Conservation (phyloP, 1,140 invertebrate genomes). For the Zaprionus camerounensis region DNA sequence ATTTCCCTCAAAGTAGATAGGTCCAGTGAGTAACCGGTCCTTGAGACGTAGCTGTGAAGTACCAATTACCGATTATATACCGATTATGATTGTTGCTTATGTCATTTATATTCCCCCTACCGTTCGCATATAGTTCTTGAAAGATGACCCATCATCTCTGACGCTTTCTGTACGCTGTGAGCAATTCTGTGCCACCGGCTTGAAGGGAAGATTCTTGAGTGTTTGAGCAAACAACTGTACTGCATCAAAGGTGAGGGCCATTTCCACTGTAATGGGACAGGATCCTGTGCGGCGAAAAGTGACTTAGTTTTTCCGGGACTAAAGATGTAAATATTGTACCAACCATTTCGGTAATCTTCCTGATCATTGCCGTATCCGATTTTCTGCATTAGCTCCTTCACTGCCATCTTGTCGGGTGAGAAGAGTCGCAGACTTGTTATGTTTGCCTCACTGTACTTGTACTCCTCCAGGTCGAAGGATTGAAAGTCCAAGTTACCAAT, state of each 20-base stretch:
- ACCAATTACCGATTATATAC: neutral
- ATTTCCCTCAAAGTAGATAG: slow-evolving; percentile 93
- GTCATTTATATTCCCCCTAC: slow-evolving; percentile 60
- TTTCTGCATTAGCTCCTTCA: slow-evolving; percentile 67
- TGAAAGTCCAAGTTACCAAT: slow-evolving; percentile 93
- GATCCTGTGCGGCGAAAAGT: slow-evolving; percentile 50
- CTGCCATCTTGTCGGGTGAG: slow-evolving; percentile 85
- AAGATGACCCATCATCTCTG: slow-evolving; percentile 87
- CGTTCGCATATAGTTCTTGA: slow-evolving; percentile 91
- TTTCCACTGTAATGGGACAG: slow-evolving; percentile 87
- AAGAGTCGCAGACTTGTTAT: slow-evolving; percentile 91
- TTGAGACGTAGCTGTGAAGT: slow-evolving; percentile 56
- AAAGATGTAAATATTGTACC: neutral
- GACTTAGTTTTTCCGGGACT: neutral
- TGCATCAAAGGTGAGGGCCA: slow-evolving; percentile 92
- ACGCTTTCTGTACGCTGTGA: slow-evolving; percentile 84
- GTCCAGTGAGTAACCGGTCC: slow-evolving; percentile 88
- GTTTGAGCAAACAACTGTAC: slow-evolving; percentile 89
- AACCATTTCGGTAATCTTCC: slow-evolving; percentile 83
- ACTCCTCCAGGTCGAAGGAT: slow-evolving; percentile 89
- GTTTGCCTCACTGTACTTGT: slow-evolving; percentile 93
- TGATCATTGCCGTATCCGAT: slow-evolving; percentile 85
- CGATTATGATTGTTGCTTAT: slow-evolving; percentile 78
- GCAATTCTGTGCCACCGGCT: slow-evolving; percentile 86
- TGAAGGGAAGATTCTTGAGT: slow-evolving; percentile 62